Evolutionary conservation across 2,113 vertebrate species (phyloP), one percentile per base, ranked within the genome.

Genomic region (Mesoclemmys tuberculata): DNA sequence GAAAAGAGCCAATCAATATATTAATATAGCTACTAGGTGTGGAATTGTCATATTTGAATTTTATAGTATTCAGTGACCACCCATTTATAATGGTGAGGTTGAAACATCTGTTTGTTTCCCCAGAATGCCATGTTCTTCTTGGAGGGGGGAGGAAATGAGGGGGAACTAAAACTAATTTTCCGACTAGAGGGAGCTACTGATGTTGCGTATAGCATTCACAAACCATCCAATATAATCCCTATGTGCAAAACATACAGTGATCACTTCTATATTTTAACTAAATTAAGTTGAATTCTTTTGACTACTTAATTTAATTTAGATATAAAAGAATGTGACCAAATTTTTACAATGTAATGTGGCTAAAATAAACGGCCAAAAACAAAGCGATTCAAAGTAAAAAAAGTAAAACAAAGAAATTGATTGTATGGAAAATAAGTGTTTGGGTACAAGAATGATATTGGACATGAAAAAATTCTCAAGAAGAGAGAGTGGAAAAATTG

Each of bases 121-220:
- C 49, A 54, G 1, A 27, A 10, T 38, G 4, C n/a, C 2, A 2
- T 24, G 26, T 82, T 94, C 68, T 92, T 94, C 74, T 16, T 13
- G 74, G 64, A 41, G 64, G 2, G 18, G 19, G 8, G 8, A 2
- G 19, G 61, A 91, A 92, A n/a, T n/a, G n/a, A n/a, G n/a, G n/a
- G n/a, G n/a, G n/a, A n/a, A n/a, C n/a, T n/a, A n/a, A n/a, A n/a
- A n/a, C n/a, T 26, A 10, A 0, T 71, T 93, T 96, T 91, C 89
- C 91, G 93, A 90, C 96, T 96, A 96, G 96, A 97, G 94, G 96
- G 96, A 97, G 95, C 95, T 95, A 90, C 95, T 90, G 58, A 29
- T 87, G 54, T 82, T 56, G 2, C 83, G 5, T 52, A 29, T 35
- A 64, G 90, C 5, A 68, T 46, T 89, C 84, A 85, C 77, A 94